phyloP scores from a whole-genome alignment of 2,888 invertebrate species.

The Leptopterna dolabrata region DNA sequence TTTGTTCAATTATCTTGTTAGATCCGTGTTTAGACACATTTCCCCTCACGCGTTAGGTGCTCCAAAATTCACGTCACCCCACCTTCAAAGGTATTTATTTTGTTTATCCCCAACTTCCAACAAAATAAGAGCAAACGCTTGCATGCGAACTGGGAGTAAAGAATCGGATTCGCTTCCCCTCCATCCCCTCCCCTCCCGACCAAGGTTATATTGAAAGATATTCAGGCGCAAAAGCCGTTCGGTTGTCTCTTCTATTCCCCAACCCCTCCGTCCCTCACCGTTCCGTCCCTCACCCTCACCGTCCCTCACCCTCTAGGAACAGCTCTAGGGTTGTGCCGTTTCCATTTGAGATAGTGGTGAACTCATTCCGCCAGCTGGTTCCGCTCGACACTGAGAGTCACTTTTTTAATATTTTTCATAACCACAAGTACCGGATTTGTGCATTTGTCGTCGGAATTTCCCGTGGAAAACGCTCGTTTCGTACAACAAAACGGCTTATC shows the following conservation, averaged over 20 bases:
- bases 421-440: background rate
- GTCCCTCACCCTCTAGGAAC: no score
- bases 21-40: background rate
- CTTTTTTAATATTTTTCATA: background rate
- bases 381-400: conserved; percentile 32
- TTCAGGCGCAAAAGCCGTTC: conserved; percentile 51
- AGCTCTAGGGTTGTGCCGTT: no score
- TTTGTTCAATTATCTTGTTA: no score
- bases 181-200: background rate
- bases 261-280: background rate
- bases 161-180: conserved; percentile 34
- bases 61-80: background rate
- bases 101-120: background rate
- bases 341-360: conserved; percentile 50
- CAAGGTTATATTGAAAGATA: conserved; percentile 55
- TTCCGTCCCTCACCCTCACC: background rate
- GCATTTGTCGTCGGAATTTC: background rate
- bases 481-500: no score
- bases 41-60: background rate
- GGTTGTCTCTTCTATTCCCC: conserved; percentile 45
- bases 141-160: conserved; percentile 48
- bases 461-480: background rate
- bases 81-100: background rate
- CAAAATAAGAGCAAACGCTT: background rate
- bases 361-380: conserved; percentile 52